Conservation (phyloP, 2,888 invertebrate species). For the Acleris laterana region DNA sequence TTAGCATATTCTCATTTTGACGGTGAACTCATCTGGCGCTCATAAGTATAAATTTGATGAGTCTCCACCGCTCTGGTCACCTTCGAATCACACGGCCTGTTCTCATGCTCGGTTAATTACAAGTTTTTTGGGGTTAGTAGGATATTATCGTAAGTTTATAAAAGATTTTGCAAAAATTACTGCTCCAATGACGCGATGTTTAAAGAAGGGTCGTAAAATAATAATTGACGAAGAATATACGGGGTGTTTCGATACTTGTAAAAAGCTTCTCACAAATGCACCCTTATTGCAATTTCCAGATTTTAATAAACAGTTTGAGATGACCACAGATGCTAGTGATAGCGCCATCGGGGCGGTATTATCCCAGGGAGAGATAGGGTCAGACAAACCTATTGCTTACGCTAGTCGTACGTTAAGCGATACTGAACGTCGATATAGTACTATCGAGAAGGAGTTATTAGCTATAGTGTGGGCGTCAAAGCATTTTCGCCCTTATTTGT, state of each 20-base stretch:
- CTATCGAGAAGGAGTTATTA: constrained; percentile 56
- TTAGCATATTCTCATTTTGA: no score
- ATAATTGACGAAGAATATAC: no score
- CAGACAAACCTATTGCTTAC: constrained; percentile 46
- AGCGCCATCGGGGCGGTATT: constrained; percentile 47
- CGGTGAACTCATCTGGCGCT: no score
- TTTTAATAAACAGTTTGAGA: constrained; percentile 48
- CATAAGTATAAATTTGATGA: no score
- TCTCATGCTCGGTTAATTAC: no score
- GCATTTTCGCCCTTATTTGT: constrained; percentile 56
- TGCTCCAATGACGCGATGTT: no score
- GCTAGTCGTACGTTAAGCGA: constrained; percentile 45
- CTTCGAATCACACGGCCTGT: no score
- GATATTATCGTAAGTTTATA: no score
- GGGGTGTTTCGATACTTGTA: constrained; percentile 46
- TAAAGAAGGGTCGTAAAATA: no score
- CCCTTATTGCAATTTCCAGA: constrained; percentile 57
- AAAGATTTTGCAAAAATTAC: no score
- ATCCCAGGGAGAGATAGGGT: constrained; percentile 46
- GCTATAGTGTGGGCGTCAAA: constrained; percentile 56
- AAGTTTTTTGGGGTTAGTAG: no score
- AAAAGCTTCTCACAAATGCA: constrained; percentile 46
- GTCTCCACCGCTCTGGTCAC: no score
- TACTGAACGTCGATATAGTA: constrained; percentile 44
- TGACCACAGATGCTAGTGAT: constrained; percentile 48